phyloP scores from a whole-genome alignment of 2,888 invertebrate species.

The Agrotis ipsilon region DNA sequence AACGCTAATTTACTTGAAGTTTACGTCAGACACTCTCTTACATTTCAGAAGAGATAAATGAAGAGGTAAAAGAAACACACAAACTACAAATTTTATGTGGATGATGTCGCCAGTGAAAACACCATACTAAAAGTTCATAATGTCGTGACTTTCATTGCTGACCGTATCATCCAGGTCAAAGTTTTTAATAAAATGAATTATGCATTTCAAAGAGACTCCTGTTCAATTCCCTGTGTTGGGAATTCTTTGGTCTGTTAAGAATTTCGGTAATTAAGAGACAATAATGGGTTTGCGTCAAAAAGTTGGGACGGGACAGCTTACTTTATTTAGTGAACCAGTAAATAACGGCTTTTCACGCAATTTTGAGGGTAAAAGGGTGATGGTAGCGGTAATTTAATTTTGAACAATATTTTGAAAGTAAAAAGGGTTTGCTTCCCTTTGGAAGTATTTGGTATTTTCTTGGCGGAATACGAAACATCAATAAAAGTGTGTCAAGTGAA shows the following conservation, averaged over 20 bases:
- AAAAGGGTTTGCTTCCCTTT: neutral
- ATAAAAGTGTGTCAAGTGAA: too few relatives aligned
- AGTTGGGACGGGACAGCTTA: slow-evolving; percentile 43
- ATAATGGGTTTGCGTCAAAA: slow-evolving; percentile 52
- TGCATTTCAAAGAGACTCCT: slow-evolving; percentile 58
- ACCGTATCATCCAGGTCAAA: slow-evolving; percentile 44
- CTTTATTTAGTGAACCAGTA: slow-evolving; percentile 46
- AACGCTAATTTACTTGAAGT: too few relatives aligned
- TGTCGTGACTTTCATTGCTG: slow-evolving; percentile 13
- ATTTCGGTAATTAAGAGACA: slow-evolving; percentile 63
- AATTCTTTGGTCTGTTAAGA: slow-evolving; percentile 60
- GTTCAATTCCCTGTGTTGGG: slow-evolving; percentile 36
- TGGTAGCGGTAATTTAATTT: slow-evolving; percentile 36
- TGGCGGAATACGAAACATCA: too few relatives aligned
- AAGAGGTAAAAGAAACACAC: neutral
- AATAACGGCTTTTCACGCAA: slow-evolving; percentile 42
- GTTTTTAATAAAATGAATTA: slow-evolving; percentile 66
- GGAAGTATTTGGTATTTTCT: neutral
- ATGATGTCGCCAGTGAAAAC: neutral
- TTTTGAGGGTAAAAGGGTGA: slow-evolving; percentile 6
- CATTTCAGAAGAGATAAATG: too few relatives aligned
- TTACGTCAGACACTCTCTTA: too few relatives aligned
- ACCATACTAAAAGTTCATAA: neutral
- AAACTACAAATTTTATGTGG: neutral
- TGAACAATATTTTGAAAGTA: slow-evolving; percentile 8